Evolutionary conservation across 2,113 vertebrate genomes (phyloP).

Genomic region (Aptenodytes forsteri): DNA sequence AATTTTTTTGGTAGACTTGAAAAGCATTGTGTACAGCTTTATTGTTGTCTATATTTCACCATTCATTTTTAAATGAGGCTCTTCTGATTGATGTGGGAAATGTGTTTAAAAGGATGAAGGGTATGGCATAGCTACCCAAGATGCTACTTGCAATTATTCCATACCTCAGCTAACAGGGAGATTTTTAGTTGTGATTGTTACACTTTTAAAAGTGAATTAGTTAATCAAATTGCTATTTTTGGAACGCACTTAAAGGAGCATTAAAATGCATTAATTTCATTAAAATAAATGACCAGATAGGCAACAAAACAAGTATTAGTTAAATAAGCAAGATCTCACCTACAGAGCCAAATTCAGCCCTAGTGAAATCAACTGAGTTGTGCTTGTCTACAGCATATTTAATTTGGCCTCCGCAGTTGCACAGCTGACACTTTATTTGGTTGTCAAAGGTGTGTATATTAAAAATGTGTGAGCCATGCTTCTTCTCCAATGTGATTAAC

Average conservation of each 20-base stretch:
- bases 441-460: conserved; percentile 44
- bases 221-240: conserved; percentile 52
- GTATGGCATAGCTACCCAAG: not conserved
- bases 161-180: not conserved
- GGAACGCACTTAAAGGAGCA: conserved; percentile 40
- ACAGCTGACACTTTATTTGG: conserved; percentile 21
- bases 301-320: conserved; percentile 35
- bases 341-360: not conserved
- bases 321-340: conserved; percentile 12
- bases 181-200: conserved; percentile 36
- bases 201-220: not conserved
- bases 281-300: conserved; percentile 42
- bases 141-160: not conserved
- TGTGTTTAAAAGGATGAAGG: conserved; percentile 15
- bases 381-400: conserved; percentile 15
- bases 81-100: conserved; percentile 21
- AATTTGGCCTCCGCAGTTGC: conserved; percentile 11
- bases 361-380: conserved; percentile 2
- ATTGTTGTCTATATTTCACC: not conserved
- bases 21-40: not conserved
- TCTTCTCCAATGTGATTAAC: conserved; percentile 14
- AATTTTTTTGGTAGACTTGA: not conserved
- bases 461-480: not conserved
- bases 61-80: conserved; percentile 16
- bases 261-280: conserved; percentile 52